Conservation (phyloP, 30 jellyfish, hydroid and myxozoan genomes). For the Haliclystus octoradiatus region DNA sequence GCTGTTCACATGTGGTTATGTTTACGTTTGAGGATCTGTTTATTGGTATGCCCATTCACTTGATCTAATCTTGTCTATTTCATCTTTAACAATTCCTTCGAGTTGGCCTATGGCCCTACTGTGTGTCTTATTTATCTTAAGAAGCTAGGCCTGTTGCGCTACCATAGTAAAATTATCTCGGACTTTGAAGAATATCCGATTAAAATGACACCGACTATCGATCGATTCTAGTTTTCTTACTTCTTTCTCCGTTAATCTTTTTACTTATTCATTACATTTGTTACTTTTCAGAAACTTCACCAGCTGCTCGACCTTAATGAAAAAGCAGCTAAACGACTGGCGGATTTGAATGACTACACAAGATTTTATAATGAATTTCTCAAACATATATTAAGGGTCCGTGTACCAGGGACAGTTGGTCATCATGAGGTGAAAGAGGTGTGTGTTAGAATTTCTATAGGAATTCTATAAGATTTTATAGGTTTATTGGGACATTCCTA, state of each 20-base stretch:
- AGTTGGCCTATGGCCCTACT: too few species aligned
- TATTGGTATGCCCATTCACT: too few species aligned
- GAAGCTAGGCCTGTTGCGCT: too few species aligned
- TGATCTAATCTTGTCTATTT: too few species aligned
- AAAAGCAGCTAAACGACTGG: slow-evolving; percentile 61
- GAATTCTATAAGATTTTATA: too few species aligned
- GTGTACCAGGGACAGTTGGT: slow-evolving; percentile 97
- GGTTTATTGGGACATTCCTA: too few species aligned
- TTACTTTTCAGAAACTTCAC: slow-evolving; percentile 47
- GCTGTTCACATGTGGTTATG: too few species aligned
- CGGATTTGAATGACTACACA: slow-evolving; percentile 62
- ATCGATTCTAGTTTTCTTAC: not conserved
- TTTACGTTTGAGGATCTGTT: too few species aligned
- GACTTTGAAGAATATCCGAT: too few species aligned
- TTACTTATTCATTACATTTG: not conserved
- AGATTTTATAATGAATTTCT: slow-evolving; percentile 44
- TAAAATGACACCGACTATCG: not conserved
- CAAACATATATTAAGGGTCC: slow-evolving; percentile 60
- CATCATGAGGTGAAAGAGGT: slow-evolving; percentile 89
- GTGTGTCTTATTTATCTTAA: too few species aligned
- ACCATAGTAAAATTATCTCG: too few species aligned
- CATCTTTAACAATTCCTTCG: too few species aligned
- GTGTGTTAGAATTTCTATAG: not conserved
- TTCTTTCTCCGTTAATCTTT: not conserved
- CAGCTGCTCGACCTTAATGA: slow-evolving; percentile 45